phyloP scores from a whole-genome alignment of 2,113 vertebrate genomes.

The Cochlearius cochlearius region DNA sequence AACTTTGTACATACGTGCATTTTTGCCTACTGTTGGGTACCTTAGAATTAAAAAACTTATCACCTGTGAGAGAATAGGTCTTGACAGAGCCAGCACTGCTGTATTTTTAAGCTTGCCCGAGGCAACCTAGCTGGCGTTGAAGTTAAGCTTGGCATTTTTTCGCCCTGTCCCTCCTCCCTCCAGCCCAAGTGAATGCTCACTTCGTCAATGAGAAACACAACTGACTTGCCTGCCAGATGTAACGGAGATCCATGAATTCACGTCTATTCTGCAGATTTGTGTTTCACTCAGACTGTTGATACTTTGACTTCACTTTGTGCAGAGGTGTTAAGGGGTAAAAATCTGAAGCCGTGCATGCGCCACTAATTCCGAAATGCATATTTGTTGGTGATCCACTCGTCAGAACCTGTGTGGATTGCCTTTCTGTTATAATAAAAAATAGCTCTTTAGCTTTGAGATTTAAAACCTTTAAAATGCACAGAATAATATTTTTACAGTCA shows the following conservation, averaged over 20 bases:
- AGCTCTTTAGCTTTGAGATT: conserved; percentile 19
- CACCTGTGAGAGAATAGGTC: conserved; percentile 19
- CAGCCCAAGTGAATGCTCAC: neutral
- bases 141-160: conserved; percentile 42
- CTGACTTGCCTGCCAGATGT: neutral
- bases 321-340: neutral
- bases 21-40: neutral
- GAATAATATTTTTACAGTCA: conserved; percentile 9
- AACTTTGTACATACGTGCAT: conserved; percentile 15
- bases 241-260: neutral
- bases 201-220: conserved; percentile 48
- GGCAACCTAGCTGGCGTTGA: neutral
- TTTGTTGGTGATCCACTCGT: neutral
- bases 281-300: neutral
- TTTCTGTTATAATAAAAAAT: neutral
- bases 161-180: neutral
- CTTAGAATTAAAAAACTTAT: conserved; percentile 5
- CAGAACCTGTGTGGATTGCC: neutral
- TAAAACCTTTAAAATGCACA: conserved; percentile 46
- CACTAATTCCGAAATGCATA: neutral
- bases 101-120: conserved; percentile 20
- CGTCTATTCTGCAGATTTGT: conserved; percentile 21
- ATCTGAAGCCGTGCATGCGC: neutral
- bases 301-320: neutral
- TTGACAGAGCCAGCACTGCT: conserved; percentile 3